phyloP scores from a whole-genome alignment of 1,140 invertebrate species.

The Caenorhabditis elegans region WBcel235 BX284603.4:10911001-10911500 shows the following conservation, averaged over 20 bases:
- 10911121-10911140: no score
- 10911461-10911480: neutral
- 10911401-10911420: slow-evolving; percentile 12
- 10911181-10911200: neutral
- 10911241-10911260: no score
- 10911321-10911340: slow-evolving; percentile 23
- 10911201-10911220: slow-evolving; percentile 22
- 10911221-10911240: neutral
- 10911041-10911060: no score
- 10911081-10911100: no score
- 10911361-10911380: neutral
- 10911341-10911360: neutral
- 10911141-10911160: no score
- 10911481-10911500: slow-evolving; percentile 18
- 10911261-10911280: neutral
- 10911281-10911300: neutral
- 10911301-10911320: no score
- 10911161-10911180: slow-evolving; percentile 3
- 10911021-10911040: no score
- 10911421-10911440: no score
- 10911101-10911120: no score
- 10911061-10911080: no score
- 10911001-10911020: no score
- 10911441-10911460: neutral
- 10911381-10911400: neutral